A percentile compares a stretch with the other conserved stretches of the same genome.
These are phyloP conservation scores for Drosophila pseudoobscura DNA, from an alignment of 1,140 invertebrate species.

Conservation along the genomic window DNA sequence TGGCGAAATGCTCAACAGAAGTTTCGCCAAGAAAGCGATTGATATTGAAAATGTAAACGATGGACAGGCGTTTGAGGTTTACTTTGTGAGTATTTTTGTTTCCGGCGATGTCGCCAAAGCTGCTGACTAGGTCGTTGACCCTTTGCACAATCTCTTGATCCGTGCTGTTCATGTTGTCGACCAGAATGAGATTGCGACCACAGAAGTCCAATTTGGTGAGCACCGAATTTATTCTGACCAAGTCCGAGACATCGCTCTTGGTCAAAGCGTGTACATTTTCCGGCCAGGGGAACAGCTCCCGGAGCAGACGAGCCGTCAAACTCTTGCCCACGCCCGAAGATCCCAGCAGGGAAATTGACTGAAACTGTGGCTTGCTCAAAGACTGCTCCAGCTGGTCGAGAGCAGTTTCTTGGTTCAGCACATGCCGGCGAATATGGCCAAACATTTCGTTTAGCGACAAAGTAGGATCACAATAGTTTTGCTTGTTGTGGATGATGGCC, in stretches of 20 bases:
- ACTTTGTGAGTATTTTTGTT: not conserved
- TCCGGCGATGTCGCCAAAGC: not conserved
- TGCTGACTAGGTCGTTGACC: conserved; percentile 16
- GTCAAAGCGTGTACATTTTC: conserved; percentile 45
- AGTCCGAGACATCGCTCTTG: conserved; percentile 18
- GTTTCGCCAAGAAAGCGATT: conserved; percentile 22
- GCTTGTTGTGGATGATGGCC: conserved; percentile 57
- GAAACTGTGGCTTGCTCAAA: conserved; percentile 33
- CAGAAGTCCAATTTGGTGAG: conserved; percentile 26
- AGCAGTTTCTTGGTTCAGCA: conserved; percentile 57
- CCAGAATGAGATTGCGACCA: conserved; percentile 54
- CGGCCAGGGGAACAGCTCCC: conserved; percentile 46
- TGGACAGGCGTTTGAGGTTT: conserved; percentile 26
- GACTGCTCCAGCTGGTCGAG: conserved; percentile 43
- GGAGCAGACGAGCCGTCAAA: conserved; percentile 34
- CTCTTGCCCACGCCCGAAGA: conserved; percentile 56
- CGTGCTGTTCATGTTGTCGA: conserved; percentile 47
- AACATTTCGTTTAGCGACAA: conserved; percentile 35
- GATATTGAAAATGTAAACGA: conserved; percentile 54
- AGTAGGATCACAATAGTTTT: conserved; percentile 54
- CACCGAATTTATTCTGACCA: not conserved
- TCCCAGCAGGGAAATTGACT: conserved; percentile 46
- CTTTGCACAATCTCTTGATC: conserved; percentile 24
- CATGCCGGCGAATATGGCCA: conserved; percentile 10
- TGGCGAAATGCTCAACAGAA: conserved; percentile 2